Conservation (phyloP, 2,113 vertebrate species). For the Cinclus mexicanus region DNA sequence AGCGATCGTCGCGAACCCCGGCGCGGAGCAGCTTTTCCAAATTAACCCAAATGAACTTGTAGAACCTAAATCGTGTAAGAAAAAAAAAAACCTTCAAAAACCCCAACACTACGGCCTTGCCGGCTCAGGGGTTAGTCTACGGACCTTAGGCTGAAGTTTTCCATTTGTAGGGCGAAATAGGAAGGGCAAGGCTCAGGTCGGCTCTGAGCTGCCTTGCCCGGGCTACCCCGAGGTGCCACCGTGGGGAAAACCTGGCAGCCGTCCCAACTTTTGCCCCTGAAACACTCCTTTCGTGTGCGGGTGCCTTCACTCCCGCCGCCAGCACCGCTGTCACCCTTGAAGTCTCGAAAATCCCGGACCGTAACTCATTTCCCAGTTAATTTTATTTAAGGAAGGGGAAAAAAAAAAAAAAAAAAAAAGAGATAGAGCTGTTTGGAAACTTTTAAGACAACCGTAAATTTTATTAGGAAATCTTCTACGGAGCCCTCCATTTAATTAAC, state of each 20-base stretch:
- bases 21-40: not conserved
- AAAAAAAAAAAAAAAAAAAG: not conserved
- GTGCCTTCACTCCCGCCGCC: not conserved
- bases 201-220: not conserved
- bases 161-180: not conserved
- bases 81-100: not conserved
- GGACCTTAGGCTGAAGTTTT: not conserved
- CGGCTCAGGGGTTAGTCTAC: not conserved
- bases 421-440: slow-evolving; percentile 69
- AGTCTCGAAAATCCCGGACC: slow-evolving; percentile 56
- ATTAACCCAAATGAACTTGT: not conserved
- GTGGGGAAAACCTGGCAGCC: not conserved
- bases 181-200: not conserved
- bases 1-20: not conserved
- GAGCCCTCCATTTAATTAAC: slow-evolving; percentile 71
- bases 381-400: slow-evolving; percentile 66
- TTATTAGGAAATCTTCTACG: slow-evolving; percentile 72
- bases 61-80: not conserved
- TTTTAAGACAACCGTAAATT: slow-evolving; percentile 75
- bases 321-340: not conserved
- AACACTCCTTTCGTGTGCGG: slow-evolving; percentile 13
- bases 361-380: slow-evolving; percentile 72
- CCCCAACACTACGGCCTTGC: accelerated
- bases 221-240: not conserved
- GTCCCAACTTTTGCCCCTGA: slow-evolving; percentile 25